Conservation (phyloP, 2,888 invertebrate species). For the Nomada goodeniana region DNA sequence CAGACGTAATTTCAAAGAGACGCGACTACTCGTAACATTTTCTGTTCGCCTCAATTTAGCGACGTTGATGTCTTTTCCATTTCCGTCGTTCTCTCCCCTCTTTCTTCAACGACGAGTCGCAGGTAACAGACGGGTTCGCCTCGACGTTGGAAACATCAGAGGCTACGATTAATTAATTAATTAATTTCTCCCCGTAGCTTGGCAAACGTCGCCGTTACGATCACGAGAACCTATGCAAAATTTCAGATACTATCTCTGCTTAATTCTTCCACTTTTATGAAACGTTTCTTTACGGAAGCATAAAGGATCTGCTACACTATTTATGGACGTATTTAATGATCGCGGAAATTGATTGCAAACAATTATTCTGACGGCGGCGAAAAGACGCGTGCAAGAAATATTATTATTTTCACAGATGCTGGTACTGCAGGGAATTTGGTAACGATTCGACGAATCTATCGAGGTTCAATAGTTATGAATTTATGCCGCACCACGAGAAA, state of each 20-base stretch:
- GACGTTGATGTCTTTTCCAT: not conserved
- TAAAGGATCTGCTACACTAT: no score
- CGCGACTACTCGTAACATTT: constrained; percentile 54
- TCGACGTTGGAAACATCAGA: not conserved
- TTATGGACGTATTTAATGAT: no score
- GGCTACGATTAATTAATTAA: constrained; percentile 23
- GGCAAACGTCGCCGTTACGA: not conserved
- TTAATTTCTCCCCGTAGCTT: constrained; percentile 3
- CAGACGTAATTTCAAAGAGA: constrained; percentile 59
- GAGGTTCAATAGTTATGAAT: no score
- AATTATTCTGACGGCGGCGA: no score
- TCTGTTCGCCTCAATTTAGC: not conserved
- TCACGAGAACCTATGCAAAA: not conserved
- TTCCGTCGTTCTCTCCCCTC: not conserved
- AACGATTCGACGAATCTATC: no score
- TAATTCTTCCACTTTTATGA: not conserved
- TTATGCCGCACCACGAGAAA: no score
- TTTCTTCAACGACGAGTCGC: not conserved
- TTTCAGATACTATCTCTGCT: constrained; percentile 2
- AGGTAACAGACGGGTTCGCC: constrained; percentile 2
- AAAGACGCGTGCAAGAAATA: no score
- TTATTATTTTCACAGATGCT: no score
- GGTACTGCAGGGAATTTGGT: no score
- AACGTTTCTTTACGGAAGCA: no score
- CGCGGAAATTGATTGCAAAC: no score